Conservation (phyloP, 2,888 invertebrate species). For the Mantis religiosa region DNA sequence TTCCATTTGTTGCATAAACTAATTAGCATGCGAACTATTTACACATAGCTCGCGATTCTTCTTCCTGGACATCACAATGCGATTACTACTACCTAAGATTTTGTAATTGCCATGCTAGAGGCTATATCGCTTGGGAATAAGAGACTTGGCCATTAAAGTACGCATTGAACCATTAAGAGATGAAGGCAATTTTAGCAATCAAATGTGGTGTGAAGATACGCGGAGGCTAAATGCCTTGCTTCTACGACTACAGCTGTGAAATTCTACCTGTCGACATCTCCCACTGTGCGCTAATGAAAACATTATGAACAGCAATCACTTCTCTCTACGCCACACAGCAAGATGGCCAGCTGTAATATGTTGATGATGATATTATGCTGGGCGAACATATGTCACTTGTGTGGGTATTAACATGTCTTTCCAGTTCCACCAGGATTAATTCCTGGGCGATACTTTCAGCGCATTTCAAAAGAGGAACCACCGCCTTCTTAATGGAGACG, state of each 20-base stretch:
- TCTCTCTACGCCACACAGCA: neutral
- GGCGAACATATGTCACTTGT: conserved; percentile 5
- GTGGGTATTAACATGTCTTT: neutral
- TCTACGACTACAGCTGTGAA: neutral
- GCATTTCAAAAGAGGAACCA: neutral
- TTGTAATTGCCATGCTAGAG: too few relatives aligned
- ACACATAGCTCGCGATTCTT: too few relatives aligned
- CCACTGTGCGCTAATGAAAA: neutral
- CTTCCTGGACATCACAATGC: too few relatives aligned
- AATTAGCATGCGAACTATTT: too few relatives aligned
- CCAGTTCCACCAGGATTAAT: neutral
- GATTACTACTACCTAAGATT: too few relatives aligned
- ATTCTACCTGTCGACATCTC: conserved; percentile 4
- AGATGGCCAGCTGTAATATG: neutral
- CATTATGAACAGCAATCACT: conserved; percentile 4
- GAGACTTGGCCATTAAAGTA: too few relatives aligned
- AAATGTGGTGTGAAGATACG: neutral
- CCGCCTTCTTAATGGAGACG: conserved; percentile 7
- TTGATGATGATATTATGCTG: neutral
- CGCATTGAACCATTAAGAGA: neutral
- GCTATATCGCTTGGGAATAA: too few relatives aligned
- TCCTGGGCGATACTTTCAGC: conserved; percentile 6
- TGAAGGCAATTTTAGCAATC: neutral
- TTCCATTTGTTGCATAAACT: too few relatives aligned
- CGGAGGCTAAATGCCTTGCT: neutral